Base-by-base conservation (phyloP, 2,797 vertebrate species). In the Chloroceryle amazona region DNA sequence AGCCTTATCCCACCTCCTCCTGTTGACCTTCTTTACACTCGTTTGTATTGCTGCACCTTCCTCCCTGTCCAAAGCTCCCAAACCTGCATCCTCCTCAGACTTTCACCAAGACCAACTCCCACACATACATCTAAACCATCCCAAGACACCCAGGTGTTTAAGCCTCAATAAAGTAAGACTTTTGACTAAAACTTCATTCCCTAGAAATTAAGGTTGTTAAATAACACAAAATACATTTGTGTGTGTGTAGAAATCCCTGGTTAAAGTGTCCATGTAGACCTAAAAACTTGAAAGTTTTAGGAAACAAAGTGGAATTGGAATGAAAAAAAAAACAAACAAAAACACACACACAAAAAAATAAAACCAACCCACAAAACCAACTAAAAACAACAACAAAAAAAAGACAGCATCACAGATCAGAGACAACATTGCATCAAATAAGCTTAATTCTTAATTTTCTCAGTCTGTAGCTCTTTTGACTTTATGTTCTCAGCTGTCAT, bases 11-110 rank as follows among this genome's bases (percentile, higher is more conserved):
- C 29, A 60, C 23, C 49, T 58, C n/a, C 29, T 83, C 19, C 22
- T 31, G 10, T 0, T 0, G 0, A 42, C 82, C n/a, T 52, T 58
- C 26, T 14, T 26, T 51, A 42, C 28, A 11, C 71, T 37, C 25
- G 17, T 39, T 54, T 58, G 21, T 49, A 54, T 41, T 54, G 72
- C 44, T 41, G 29, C 67, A 68, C 18, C 14, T 63, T 19, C 1
- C 26, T 35, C 28, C 8, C 16, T 46, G 20, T 37, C 49, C 44
- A 81, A 35, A 11, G 9, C 52, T 60, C 44, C 46, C 54, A 72
- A 85, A 75, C 6, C 20, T 49, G 26, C 1, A 2, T 51, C 52
- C 23, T 80, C 25, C 55, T 83, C 80, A 62, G 42, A 73, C 21
- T 47, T 62, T 70, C 81, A 81, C 19, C 57, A 39, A 35, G 16